Evolutionary conservation across 2,888 invertebrate species (phyloP), one percentile per base, ranked within the genome.

Genomic region (Acrocera orbiculus): DNA sequence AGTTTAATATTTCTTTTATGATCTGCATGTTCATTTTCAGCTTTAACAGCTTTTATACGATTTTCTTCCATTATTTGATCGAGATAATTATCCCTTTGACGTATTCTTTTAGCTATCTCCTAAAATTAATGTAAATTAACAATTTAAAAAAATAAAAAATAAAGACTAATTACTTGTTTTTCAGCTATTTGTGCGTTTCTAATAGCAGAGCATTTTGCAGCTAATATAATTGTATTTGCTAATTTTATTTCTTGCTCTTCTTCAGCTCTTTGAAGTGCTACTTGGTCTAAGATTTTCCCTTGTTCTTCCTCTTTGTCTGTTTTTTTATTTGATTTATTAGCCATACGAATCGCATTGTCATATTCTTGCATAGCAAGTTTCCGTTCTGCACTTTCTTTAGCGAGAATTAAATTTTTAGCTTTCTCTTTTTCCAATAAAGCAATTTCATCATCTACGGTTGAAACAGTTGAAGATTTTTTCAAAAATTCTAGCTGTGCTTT

Each of bases 191-290:
- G 86, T 1, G 82, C 83, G 53, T 85, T 81, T 13, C 86, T 63
- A 29, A 87, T 80, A 1, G 83, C 80, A 48, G 81, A 73, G 44
- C 85, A 86, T 54, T 87, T 86, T 14, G 81, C 79, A 11, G 79
- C 79, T 9, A 86, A 58, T 46, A 87, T 81, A 40, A 86, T 65
- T 37, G 73, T 70, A 56, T 83, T 86, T 40, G 80, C 78, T 16
- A 62, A 67, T 56, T 74, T 79, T 45, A 67, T 75, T 64, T 67
- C 73, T 50, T 66, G 79, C 48, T 59, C 60, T 39, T 58, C 55
- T 38, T 61, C 61, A 13, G 59, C 58, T 30, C 52, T 53, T 4
- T 56, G 56, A 3, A 61, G 41, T 20, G 56, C 47, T 2, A 65
- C 56, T 35, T 69, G 66, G 41, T 70, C 69, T 0, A 71, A 62